These are phyloP conservation scores for Mesoligia furuncula DNA, from an alignment of 2,888 invertebrate genomes.

Conservation along the genomic window DNA sequence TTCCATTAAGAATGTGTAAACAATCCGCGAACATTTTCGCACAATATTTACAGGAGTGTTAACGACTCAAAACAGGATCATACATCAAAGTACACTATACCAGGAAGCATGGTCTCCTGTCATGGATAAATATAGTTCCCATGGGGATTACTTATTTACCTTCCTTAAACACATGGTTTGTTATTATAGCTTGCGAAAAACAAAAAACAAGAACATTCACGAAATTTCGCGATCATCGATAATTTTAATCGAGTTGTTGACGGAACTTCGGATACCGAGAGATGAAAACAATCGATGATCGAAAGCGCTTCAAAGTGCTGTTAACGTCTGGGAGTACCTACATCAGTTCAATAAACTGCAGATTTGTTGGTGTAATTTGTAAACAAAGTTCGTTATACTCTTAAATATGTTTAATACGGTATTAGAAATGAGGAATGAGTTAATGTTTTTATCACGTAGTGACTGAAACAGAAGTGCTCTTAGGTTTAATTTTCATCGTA, in stretches of 20 bases:
- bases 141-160: constrained; percentile 34
- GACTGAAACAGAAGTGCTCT: constrained; percentile 2
- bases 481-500: not conserved
- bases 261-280: constrained; percentile 35
- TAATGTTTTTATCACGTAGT: constrained; percentile 4
- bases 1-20: constrained; percentile 53
- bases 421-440: constrained; percentile 17
- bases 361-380: constrained; percentile 11
- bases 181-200: constrained; percentile 43
- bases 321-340: constrained; percentile 13
- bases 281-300: constrained; percentile 41
- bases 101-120: constrained; percentile 62
- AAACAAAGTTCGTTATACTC: constrained; percentile 16
- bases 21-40: constrained; percentile 38
- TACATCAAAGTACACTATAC: constrained; percentile 71
- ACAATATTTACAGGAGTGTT: constrained; percentile 64
- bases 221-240: constrained; percentile 52
- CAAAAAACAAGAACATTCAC: constrained; percentile 43
- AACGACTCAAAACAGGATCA: constrained; percentile 58
- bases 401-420: constrained; percentile 13
- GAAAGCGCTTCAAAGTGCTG: constrained; percentile 24
- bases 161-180: constrained; percentile 26
- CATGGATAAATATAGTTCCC: constrained; percentile 58
- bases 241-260: constrained; percentile 57
- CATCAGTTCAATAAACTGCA: constrained; percentile 19